Percentiles rank a stretch among this genome's conserved stretches.
Evolutionary conservation across 2,797 vertebrate species (phyloP).

Genomic region (Eulemur albifrons): DNA sequence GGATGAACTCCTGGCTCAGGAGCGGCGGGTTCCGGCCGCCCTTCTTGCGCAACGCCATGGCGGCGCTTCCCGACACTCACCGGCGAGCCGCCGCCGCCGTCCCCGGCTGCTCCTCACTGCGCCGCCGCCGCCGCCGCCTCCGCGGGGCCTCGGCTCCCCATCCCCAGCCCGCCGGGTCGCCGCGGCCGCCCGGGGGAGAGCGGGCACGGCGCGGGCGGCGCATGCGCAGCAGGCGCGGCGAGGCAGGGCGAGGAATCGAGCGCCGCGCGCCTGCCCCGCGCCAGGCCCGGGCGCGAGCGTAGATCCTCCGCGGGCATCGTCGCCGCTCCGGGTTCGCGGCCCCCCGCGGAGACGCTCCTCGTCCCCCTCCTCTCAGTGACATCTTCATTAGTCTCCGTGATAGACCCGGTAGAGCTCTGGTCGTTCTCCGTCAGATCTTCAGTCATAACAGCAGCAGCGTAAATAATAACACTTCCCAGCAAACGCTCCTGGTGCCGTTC

Average conservation of each 20-base stretch:
- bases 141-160: not conserved
- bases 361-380: no score
- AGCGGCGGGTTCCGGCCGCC: slow-evolving; percentile 83
- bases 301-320: not conserved
- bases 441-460: not conserved
- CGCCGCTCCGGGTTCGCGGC: fast-evolving
- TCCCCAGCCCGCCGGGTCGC: not conserved
- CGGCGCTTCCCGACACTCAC: slow-evolving; percentile 40
- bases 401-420: not conserved
- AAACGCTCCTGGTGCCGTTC: fast-evolving
- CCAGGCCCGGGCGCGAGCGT: slow-evolving; percentile 9
- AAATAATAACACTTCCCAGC: not conserved
- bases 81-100: not conserved
- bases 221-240: slow-evolving; percentile 57
- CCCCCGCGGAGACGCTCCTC: not conserved
- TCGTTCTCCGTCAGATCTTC: not conserved
- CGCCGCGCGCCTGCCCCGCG: slow-evolving; percentile 56
- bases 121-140: not conserved
- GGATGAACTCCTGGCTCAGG: slow-evolving; percentile 96
- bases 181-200: not conserved
- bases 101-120: not conserved
- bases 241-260: slow-evolving; percentile 60
- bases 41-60: slow-evolving; percentile 71
- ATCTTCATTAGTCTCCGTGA: fast-evolving
- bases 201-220: not conserved